Percentiles rank a stretch among this genome's conserved stretches.
Conservation (phyloP, 2,797 vertebrate species). For the Phylloscopus collybita region DNA sequence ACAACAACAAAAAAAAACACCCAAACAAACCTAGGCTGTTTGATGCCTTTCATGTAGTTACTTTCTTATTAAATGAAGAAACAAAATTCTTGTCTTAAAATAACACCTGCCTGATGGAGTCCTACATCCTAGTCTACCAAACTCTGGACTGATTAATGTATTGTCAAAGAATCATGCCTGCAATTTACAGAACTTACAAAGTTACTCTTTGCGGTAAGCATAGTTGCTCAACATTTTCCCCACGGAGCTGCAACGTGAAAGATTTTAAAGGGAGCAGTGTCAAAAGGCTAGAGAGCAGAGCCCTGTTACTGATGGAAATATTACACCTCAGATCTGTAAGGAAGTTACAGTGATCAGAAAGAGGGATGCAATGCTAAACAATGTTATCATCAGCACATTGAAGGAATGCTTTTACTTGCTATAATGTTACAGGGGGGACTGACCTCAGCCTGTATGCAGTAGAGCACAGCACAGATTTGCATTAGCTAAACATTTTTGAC, state of each 20-base stretch:
- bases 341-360: conserved; percentile 4
- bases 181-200: not conserved
- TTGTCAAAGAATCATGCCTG: not conserved
- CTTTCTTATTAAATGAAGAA: not conserved
- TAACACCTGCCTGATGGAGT: not conserved
- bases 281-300: not conserved
- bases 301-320: not conserved
- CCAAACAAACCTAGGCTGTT: not conserved
- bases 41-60: not conserved
- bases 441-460: conserved; percentile 25
- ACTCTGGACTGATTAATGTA: not conserved
- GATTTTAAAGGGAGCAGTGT: not conserved
- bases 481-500: conserved; percentile 71
- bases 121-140: not conserved
- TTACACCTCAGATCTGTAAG: not conserved
- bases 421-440: not conserved
- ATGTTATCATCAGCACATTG: conserved; percentile 18
- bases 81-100: not conserved
- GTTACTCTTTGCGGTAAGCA: not conserved
- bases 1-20: too few species aligned
- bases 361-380: conserved; percentile 48
- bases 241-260: not conserved
- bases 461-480: conserved; percentile 34
- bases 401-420: conserved; percentile 56
- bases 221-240: not conserved